Evolutionary conservation across 2,113 vertebrate species (phyloP), one percentile per base, ranked within the genome.

Genomic region (Genyomyrus donnyi): DNA sequence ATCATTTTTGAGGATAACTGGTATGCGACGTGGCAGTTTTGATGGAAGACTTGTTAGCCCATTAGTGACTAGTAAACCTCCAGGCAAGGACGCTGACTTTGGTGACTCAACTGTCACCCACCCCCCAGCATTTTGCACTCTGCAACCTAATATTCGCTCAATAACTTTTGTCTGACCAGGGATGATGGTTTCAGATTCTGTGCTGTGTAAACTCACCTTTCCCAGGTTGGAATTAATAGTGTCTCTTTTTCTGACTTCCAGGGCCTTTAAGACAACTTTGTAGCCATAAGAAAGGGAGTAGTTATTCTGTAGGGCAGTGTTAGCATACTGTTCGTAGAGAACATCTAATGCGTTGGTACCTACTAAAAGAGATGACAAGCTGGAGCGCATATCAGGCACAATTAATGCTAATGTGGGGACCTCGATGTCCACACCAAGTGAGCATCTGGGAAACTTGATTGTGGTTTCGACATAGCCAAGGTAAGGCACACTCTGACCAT

Each of bases 401-500:
- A 85, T 42, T 74, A 35, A 35, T 39, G 83, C 39, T 2, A 85
- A 21, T 8, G 45, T 85, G 7, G 35, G 42, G 6, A 85, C 19
- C 19, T 62, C 88, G 24, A 88, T 15, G 45, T 48, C 13, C 1
- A 11, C 53, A 45, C 84, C 89, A 11, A 80, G 0, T 2, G 90
- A 90, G 3, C 86, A 58, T 0, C 35, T 49, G 45, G 91, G 83
- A 15, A 90, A 90, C 3, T 50, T 87, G 8, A 90, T n/a, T 24
- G 11, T 35, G 3, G 89, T 8, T n/a, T 88, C 62, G 8, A 89
- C 62, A 3, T 89, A 90, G 3, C 89, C 89, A 2, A 90, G 1
- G 35, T 91, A 90, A 13, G 89, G 91, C 9, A 91, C 84, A 13
- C 42, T 6, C 56, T 91, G 50, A 15, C 50, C 50, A 17, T 52